A percentile compares a stretch with the other conserved stretches of the same genome.
These are phyloP conservation scores for Protobothrops flavoviridis DNA, from an alignment of 2,113 vertebrate species.

Conservation along the genomic window DNA sequence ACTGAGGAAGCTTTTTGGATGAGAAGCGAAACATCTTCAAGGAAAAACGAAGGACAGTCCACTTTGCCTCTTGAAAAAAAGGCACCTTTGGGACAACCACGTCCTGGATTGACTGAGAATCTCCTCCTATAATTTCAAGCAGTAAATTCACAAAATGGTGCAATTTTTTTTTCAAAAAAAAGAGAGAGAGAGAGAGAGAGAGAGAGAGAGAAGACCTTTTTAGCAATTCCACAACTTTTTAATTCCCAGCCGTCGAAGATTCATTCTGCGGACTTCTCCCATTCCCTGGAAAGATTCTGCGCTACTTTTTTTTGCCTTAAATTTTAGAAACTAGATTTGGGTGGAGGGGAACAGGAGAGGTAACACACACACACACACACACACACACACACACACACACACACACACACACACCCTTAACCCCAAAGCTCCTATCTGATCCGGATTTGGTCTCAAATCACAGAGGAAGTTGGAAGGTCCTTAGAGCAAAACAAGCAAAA, in stretches of 20 bases:
- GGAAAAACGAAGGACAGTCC: not conserved
- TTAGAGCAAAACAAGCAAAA: not conserved
- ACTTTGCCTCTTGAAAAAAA: not conserved
- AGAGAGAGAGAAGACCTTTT: not conserved
- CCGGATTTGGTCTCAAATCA: not conserved
- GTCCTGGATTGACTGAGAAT: not conserved
- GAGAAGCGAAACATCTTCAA: no score
- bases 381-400: no score
- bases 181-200: accelerated
- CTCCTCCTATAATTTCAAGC: not conserved
- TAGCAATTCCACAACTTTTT: not conserved
- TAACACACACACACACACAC: no score
- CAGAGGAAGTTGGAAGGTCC: not conserved
- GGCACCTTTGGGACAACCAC: not conserved
- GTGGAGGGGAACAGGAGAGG: no score
- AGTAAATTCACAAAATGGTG: not conserved
- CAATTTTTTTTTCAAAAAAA: not conserved
- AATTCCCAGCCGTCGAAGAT: not conserved
- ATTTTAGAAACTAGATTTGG: not conserved
- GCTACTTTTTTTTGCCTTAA: not conserved
- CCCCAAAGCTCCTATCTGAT: not conserved
- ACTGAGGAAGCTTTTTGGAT: no score
- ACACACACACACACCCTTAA: no score
- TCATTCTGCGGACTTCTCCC: not conserved
- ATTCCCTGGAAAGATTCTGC: not conserved